Conservation (phyloP, 2,797 vertebrate species). For the Hypotaenidia philippensis region DNA sequence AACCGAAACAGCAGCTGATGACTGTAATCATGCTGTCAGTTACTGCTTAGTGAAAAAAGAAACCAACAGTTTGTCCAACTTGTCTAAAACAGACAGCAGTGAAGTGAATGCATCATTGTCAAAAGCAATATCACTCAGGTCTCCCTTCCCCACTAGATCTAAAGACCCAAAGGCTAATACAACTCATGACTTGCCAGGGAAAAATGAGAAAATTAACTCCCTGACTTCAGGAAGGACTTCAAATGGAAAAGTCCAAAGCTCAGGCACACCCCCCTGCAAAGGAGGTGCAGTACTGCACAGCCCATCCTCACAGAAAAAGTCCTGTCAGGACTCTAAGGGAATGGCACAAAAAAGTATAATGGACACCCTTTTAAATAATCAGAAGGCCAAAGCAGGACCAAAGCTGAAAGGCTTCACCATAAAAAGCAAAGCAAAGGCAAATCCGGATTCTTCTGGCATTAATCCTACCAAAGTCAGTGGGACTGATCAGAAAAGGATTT, state of each 20-base stretch:
- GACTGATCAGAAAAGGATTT: slow-evolving; percentile 72
- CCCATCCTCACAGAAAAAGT: slow-evolving; percentile 61
- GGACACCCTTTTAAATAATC: slow-evolving; percentile 78
- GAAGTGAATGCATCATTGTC: background rate
- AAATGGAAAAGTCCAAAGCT: slow-evolving; percentile 68
- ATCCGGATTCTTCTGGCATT: slow-evolving; percentile 60
- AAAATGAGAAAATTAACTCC: slow-evolving; percentile 74
- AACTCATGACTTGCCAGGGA: slow-evolving; percentile 56
- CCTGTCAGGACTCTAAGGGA: slow-evolving; percentile 72
- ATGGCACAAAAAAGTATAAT: slow-evolving; percentile 64
- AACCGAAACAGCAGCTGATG: background rate
- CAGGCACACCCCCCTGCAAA: slow-evolving; percentile 66
- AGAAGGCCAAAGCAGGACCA: slow-evolving; percentile 78
- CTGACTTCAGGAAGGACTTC: slow-evolving; percentile 54
- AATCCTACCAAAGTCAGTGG: slow-evolving; percentile 57
- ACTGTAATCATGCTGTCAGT: background rate
- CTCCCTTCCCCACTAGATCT: slow-evolving; percentile 73
- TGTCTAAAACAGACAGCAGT: slow-evolving; percentile 47
- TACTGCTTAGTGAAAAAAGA: slow-evolving; percentile 28
- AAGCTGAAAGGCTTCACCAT: slow-evolving; percentile 86
- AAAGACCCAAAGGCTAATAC: slow-evolving; percentile 72
- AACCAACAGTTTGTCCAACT: background rate
- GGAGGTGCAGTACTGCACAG: slow-evolving; percentile 21
- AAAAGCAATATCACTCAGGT: slow-evolving; percentile 72
- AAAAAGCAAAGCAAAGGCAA: slow-evolving; percentile 82